Percentiles rank a stretch among this genome's conserved stretches.
phyloP scores from a whole-genome alignment of 1,140 invertebrate species.

The Andricus grossulariae region DNA sequence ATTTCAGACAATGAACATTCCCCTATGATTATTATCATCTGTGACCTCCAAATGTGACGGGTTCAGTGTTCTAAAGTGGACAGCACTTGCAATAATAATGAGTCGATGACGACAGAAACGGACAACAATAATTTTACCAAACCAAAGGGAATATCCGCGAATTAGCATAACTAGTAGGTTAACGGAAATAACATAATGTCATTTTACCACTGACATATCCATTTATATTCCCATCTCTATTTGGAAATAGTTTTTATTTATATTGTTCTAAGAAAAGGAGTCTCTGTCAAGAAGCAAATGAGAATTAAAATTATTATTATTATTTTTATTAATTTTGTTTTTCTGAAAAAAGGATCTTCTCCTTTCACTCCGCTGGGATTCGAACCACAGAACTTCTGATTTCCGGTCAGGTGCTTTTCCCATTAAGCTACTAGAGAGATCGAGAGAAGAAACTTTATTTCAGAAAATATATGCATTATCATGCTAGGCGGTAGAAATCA shows the following conservation, averaged over 20 bases:
- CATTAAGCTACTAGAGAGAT: too few relatives aligned
- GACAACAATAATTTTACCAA: constrained; percentile 19
- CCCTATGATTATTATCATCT: constrained; percentile 82
- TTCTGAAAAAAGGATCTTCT: too few relatives aligned
- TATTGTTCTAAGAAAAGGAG: too few relatives aligned
- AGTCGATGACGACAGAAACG: constrained; percentile 4
- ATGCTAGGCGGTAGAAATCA: too few relatives aligned
- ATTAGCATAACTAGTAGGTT: constrained; percentile 25
- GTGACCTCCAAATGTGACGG: constrained; percentile 81
- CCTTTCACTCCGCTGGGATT: too few relatives aligned
- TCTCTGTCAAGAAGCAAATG: too few relatives aligned
- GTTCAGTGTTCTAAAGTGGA: constrained; percentile 86
- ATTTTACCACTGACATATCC: background rate
- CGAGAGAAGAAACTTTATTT: too few relatives aligned
- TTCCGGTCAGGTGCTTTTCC: too few relatives aligned
- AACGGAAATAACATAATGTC: background rate
- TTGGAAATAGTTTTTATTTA: background rate
- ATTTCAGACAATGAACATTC: constrained; percentile 92
- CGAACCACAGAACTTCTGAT: too few relatives aligned
- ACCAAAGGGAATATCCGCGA: constrained; percentile 26
- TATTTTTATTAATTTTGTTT: too few relatives aligned
- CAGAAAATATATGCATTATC: too few relatives aligned
- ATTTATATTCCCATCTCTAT: background rate
- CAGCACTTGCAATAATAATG: constrained; percentile 79
- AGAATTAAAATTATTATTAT: too few relatives aligned